Conservation (phyloP, 2,113 vertebrate species). For the Glaucomys volans region DNA sequence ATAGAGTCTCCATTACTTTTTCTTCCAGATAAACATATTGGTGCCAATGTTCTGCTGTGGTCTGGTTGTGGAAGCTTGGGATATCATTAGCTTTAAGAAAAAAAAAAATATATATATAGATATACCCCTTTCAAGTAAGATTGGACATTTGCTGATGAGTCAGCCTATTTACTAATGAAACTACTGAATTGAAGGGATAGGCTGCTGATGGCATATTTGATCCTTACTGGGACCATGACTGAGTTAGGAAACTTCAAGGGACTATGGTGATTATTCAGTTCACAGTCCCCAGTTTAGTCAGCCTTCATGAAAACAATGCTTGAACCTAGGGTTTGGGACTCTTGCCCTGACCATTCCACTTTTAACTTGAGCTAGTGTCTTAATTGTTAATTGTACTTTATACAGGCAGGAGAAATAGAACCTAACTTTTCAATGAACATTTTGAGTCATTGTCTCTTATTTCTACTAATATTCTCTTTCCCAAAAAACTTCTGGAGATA, state of each 20-base stretch:
- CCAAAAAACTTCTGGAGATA: constrained; percentile 40
- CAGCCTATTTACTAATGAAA: constrained; percentile 50
- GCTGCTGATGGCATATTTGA: constrained; percentile 42
- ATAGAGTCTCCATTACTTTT: constrained; percentile 65
- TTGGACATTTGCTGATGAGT: constrained; percentile 27
- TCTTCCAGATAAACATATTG: constrained; percentile 74
- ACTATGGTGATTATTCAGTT: neutral
- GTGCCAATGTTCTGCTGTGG: constrained; percentile 68
- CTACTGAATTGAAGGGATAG: constrained; percentile 5
- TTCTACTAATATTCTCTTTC: constrained; percentile 32
- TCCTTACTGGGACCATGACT: neutral
- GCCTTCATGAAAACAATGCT: neutral
- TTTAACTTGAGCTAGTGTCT: constrained; percentile 33
- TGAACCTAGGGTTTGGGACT: neutral
- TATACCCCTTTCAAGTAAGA: constrained; percentile 54
- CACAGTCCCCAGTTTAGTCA: neutral
- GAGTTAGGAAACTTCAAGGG: neutral
- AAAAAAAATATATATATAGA: neutral
- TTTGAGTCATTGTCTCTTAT: constrained; percentile 43
- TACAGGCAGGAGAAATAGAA: constrained; percentile 2
- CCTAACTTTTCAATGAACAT: constrained; percentile 41
- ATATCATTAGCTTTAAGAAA: constrained; percentile 56
- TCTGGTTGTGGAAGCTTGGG: constrained; percentile 51
- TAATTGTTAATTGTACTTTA: neutral
- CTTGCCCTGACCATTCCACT: constrained; percentile 8